Conservation (phyloP, 2,888 invertebrate genomes). For the Leptinotarsa tumamoca region DNA sequence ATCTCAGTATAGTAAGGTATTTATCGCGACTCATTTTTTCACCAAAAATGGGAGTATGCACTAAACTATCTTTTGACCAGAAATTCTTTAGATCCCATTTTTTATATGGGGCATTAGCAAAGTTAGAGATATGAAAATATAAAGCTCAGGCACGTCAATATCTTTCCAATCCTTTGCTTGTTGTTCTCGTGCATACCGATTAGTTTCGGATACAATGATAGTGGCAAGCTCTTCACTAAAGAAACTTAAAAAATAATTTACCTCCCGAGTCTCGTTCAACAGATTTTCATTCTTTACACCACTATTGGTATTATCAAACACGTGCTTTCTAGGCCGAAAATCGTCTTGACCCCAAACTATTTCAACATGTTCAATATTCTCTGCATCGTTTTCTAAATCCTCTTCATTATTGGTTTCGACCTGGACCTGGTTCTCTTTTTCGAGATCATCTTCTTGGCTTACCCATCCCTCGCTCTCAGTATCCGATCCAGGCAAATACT, state of each 20-base stretch:
- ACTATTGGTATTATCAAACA: constrained; percentile 17
- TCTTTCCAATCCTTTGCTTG: constrained; percentile 32
- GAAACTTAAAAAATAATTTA: neutral
- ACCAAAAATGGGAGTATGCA: constrained; percentile 19
- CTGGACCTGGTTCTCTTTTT: constrained; percentile 23
- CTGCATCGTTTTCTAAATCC: constrained; percentile 25
- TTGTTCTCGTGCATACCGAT: constrained; percentile 31
- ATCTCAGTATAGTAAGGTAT: constrained; percentile 16
- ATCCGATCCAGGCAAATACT: constrained; percentile 27
- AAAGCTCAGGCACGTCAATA: constrained; percentile 30
- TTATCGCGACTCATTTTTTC: constrained; percentile 22
- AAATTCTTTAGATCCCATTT: constrained; percentile 22
- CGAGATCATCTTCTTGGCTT: constrained; percentile 26
- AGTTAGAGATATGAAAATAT: constrained; percentile 25
- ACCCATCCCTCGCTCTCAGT: constrained; percentile 31
- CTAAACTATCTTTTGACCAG: constrained; percentile 26
- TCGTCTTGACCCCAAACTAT: constrained; percentile 27
- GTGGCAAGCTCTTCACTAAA: constrained; percentile 23
- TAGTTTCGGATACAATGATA: constrained; percentile 19
- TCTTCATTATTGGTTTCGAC: constrained; percentile 26
- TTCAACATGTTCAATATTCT: constrained; percentile 27
- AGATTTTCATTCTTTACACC: constrained; percentile 31
- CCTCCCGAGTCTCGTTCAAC: constrained; percentile 26
- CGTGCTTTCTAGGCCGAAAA: constrained; percentile 23
- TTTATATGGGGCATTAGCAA: constrained; percentile 31